These are phyloP conservation scores for Chesias legatella DNA, from an alignment of 2,888 invertebrate species.

Conservation along the genomic window DNA sequence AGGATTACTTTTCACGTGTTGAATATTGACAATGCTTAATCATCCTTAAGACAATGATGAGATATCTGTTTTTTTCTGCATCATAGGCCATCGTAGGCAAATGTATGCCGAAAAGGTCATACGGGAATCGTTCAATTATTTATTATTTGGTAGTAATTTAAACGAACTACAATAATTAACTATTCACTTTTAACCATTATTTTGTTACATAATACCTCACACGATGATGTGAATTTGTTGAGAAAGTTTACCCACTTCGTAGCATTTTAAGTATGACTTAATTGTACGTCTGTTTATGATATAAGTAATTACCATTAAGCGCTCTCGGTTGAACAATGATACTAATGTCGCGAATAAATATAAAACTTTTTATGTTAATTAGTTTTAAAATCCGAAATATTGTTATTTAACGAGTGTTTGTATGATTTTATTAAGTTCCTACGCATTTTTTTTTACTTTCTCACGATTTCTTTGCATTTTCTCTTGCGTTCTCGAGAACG, in stretches of 20 bases:
- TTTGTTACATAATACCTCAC: conserved; percentile 57
- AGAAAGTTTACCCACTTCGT: conserved; percentile 50
- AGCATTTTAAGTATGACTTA: conserved; percentile 38
- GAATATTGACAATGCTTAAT: conserved; percentile 68
- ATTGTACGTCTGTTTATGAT: conserved; percentile 34
- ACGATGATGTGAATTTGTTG: conserved; percentile 45
- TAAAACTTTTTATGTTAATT: conserved; percentile 36
- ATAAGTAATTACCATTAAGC: conserved; percentile 38
- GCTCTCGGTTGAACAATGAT: conserved; percentile 29
- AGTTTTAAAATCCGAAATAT: conserved; percentile 33
- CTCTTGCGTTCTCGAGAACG: conserved; percentile 16
- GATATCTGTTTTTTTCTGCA: conserved; percentile 45
- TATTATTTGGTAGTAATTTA: conserved; percentile 24
- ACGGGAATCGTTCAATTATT: conserved; percentile 22
- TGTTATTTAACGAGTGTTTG: conserved; percentile 16
- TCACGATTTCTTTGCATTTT: conserved; percentile 47
- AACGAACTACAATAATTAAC: conserved; percentile 46
- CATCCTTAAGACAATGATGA: conserved; percentile 53
- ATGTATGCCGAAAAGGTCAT: conserved; percentile 27
- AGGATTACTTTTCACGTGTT: conserved; percentile 46
- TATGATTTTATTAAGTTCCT: conserved; percentile 26
- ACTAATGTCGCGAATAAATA: conserved; percentile 32
- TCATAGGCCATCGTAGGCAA: conserved; percentile 20
- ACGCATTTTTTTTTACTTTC: conserved; percentile 41
- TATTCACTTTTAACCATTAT: conserved; percentile 45